Base-by-base conservation (phyloP, 2,797 vertebrate genomes). In the Lagocephalus sceleratus region DNA sequence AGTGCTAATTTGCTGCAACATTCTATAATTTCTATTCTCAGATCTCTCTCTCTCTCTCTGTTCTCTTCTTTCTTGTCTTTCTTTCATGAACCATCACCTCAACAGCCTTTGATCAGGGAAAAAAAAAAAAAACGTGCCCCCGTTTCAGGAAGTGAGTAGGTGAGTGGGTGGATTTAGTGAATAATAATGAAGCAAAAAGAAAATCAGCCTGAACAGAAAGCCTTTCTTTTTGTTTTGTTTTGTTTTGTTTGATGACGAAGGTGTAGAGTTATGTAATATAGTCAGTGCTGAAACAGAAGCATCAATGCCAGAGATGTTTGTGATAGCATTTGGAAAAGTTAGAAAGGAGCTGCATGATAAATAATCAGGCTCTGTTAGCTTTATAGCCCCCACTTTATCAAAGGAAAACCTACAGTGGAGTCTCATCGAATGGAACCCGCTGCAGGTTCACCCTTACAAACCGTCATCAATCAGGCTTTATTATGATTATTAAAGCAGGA, bases 121-220 rank as follows among this genome's bases (percentile, higher is more conserved):
- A 20, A 16, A 20, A 29, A 29, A 8, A 20, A 16, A 47, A 22
- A 19, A 46, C 11, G 16, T 23, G n/a, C 48, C 20, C 16, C 17
- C 11, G 1, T 21, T 16, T 53, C 47, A 29, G 12, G 16, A 40
- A 32, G 22, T 21, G 22, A 46, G 44, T 6, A 38, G 47, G 56
- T 23, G 66, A 53, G 63, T 64, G 50, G 65, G 50, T 26, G 58
- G 58, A 53, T 16, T 40, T 3, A 3, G 11, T 17, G 2, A 21
- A 15, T 20, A 19, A 12, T 20, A 20, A 20, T 19, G 17, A 11
- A 44, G 20, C 16, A 19, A 20, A 17, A 42, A 20, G 17, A 39
- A 39, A 39, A 40, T 6, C 39, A 16, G 41, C 32, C 32, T 35
- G 32, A 35, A 29, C 26, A 11, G 26, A 29, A n/a, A 10, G 32